phyloP scores from a whole-genome alignment of 1,140 invertebrate genomes.

The Thalassaphorura encarpata region DNA sequence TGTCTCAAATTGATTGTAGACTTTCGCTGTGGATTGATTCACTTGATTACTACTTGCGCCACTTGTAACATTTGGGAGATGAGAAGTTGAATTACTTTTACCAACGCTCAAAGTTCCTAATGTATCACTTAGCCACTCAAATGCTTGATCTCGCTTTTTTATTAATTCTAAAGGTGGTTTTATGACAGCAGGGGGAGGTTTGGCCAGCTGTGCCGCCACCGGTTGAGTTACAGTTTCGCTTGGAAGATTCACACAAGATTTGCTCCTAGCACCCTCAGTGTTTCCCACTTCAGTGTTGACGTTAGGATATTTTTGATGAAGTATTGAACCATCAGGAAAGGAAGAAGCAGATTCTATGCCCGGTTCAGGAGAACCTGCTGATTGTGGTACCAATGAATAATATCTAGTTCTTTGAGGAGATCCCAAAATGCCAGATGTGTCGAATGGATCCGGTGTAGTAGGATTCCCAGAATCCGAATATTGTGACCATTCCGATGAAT shows the following conservation, averaged over 20 bases:
- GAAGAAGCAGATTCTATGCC: background rate
- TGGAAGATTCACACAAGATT: background rate
- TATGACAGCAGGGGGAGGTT: background rate
- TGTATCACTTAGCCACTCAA: conserved; percentile 33
- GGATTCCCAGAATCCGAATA: conserved; percentile 5
- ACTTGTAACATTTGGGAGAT: too few relatives aligned
- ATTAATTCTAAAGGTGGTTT: conserved; percentile 27
- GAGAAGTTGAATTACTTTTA: conserved; percentile 8
- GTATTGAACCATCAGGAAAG: background rate
- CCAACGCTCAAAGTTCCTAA: conserved; percentile 26
- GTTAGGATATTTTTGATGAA: background rate
- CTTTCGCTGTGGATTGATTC: too few relatives aligned
- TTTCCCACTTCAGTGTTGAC: background rate
- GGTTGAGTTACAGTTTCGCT: too few relatives aligned
- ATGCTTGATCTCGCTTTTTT: conserved; percentile 34
- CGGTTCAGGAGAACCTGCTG: conserved; percentile 6
- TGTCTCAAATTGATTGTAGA: background rate
- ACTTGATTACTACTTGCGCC: too few relatives aligned
- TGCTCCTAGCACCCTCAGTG: background rate
- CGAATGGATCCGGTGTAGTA: conserved; percentile 29
- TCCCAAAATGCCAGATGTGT: conserved; percentile 28
- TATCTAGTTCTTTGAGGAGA: conserved; percentile 15
- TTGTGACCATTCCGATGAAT: conserved; percentile 27
- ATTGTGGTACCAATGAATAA: conserved; percentile 25
- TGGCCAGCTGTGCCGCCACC: too few relatives aligned